Conservation (phyloP, 2,113 vertebrate species). For the Mixornis gularis region DNA sequence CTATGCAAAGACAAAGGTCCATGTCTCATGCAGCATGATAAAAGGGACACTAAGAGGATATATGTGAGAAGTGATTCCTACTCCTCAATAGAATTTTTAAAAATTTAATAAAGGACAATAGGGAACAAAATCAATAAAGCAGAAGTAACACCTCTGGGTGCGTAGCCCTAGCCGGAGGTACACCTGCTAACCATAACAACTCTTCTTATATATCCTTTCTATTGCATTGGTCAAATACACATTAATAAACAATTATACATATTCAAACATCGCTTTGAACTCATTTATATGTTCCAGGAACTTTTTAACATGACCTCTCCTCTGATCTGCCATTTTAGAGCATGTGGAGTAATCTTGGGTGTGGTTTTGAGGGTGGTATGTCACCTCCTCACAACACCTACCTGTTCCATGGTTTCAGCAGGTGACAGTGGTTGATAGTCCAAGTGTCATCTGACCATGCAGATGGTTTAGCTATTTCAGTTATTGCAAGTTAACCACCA, state of each 20-base stretch:
- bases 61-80: background rate
- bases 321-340: fast-evolving
- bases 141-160: background rate
- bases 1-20: background rate
- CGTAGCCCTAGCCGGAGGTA: background rate
- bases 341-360: background rate
- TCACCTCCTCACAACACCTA: background rate
- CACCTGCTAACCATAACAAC: background rate
- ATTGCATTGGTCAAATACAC: background rate
- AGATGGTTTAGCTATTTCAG: background rate
- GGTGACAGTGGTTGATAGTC: background rate
- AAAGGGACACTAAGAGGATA: background rate
- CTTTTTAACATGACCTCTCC: background rate
- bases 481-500: background rate
- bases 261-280: background rate
- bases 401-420: background rate
- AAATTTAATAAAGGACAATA: background rate
- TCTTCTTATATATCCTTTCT: background rate
- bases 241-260: background rate
- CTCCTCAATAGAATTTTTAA: background rate
- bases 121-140: too few relatives aligned
- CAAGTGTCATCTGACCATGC: background rate
- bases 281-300: background rate
- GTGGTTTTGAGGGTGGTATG: background rate
- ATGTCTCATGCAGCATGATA: background rate